Evolutionary conservation across 2,888 invertebrate genomes (phyloP).

Genomic region (Ectemnius lituratus): DNA sequence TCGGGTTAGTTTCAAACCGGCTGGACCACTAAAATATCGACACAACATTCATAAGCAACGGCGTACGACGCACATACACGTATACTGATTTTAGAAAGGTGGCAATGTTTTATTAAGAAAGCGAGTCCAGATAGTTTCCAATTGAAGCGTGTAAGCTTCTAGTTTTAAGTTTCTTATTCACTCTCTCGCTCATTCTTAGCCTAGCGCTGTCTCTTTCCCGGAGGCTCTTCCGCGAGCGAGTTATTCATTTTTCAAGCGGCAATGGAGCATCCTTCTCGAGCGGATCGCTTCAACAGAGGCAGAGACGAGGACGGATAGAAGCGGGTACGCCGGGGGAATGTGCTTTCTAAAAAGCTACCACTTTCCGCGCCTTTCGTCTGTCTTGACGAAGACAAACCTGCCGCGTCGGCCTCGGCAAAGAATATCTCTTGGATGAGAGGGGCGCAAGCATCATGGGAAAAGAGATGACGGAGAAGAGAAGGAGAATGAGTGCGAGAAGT

Average conservation of each 20-base stretch:
- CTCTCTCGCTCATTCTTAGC: background rate
- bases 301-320: constrained; percentile 37
- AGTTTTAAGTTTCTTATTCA: too few species aligned
- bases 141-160: background rate
- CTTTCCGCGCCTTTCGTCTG: constrained; percentile 52
- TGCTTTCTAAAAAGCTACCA: constrained; percentile 60
- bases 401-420: constrained; percentile 21
- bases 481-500: constrained; percentile 18
- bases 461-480: constrained; percentile 2
- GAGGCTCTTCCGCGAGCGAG: constrained; percentile 20
- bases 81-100: background rate
- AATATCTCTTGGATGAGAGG: constrained; percentile 21
- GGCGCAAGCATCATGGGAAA: background rate
- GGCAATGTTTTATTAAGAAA: background rate
- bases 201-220: too few species aligned
- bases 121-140: background rate
- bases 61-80: background rate
- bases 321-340: constrained; percentile 26
- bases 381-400: constrained; percentile 64
- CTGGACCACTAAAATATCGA: background rate
- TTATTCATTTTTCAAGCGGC: constrained; percentile 62
- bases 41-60: background rate
- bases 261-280: constrained; percentile 54
- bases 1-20: background rate
- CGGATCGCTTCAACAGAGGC: constrained; percentile 44